A percentile compares a stretch with the other conserved stretches of the same genome.
phyloP scores from a whole-genome alignment of 2,113 vertebrate genomes.

The Ammodytes marinus region DNA sequence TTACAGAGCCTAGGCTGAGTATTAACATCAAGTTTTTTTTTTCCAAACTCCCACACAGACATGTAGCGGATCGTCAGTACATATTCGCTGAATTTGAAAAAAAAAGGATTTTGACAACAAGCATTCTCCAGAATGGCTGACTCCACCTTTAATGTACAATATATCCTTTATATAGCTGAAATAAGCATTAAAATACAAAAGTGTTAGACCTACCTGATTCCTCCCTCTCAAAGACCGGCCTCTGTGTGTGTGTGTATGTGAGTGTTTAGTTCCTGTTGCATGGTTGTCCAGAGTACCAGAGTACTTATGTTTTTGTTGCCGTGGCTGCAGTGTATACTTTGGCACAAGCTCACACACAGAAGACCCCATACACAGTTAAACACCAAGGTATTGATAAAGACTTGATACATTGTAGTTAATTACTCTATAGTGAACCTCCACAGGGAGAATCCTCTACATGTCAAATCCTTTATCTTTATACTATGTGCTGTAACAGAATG shows the following conservation, averaged over 20 bases:
- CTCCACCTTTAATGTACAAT: too few relatives aligned
- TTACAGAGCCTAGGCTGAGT: too few relatives aligned
- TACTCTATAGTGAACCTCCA: neutral
- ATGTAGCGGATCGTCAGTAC: too few relatives aligned
- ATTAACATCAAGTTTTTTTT: too few relatives aligned
- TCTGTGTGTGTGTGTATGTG: constrained; percentile 33
- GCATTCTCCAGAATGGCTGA: too few relatives aligned
- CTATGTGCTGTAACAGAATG: neutral
- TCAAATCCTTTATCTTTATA: neutral
- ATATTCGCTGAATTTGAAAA: too few relatives aligned
- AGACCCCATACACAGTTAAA: neutral
- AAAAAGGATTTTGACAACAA: too few relatives aligned
- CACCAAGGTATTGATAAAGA: neutral
- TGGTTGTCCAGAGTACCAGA: constrained; percentile 54
- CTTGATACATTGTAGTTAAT: neutral
- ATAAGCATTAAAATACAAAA: constrained; percentile 4
- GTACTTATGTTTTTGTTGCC: constrained; percentile 76
- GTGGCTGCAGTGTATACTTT: constrained; percentile 58
- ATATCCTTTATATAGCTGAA: neutral
- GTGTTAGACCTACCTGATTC: constrained; percentile 44
- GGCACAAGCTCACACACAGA: neutral
- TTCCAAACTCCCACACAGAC: too few relatives aligned
- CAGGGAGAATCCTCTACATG: too few relatives aligned
- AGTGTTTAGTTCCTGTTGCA: constrained; percentile 70
- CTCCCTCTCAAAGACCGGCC: neutral